Conservation (phyloP, 2,113 vertebrate genomes). For the Scomber scombrus region DNA sequence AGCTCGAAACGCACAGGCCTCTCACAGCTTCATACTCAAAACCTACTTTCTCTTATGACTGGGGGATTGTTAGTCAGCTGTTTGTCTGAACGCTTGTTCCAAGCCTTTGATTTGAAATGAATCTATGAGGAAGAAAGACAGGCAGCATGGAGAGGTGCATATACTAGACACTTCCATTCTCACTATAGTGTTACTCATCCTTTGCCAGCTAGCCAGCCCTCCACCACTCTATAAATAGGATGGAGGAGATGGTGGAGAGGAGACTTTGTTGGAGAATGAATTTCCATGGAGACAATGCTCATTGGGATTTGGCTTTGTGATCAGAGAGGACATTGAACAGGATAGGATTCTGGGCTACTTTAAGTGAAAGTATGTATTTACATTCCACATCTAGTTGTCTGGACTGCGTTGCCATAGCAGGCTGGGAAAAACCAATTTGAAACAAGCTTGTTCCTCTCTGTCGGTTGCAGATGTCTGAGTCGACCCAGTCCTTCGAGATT, state of each 20-base stretch:
- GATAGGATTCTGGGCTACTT: slow-evolving; percentile 27
- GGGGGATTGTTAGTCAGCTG: slow-evolving; percentile 50
- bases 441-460: slow-evolving; percentile 6
- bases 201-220: slow-evolving; percentile 53
- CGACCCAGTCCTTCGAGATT: background rate
- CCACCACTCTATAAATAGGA: slow-evolving; percentile 76
- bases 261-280: slow-evolving; percentile 63
- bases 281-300: slow-evolving; percentile 76
- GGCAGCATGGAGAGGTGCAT: slow-evolving; percentile 30
- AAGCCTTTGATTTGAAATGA: slow-evolving; percentile 60
- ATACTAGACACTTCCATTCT: slow-evolving; percentile 67
- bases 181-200: slow-evolving; percentile 65
- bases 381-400: slow-evolving; percentile 11
- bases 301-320: slow-evolving; percentile 22
- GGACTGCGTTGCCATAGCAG: slow-evolving; percentile 21
- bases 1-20: slow-evolving; percentile 17
- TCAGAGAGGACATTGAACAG: slow-evolving; percentile 18
- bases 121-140: slow-evolving; percentile 6
- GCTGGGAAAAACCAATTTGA: background rate
- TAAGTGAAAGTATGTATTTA: slow-evolving; percentile 32
- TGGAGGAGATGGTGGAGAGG: slow-evolving; percentile 58
- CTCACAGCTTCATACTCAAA: slow-evolving; percentile 28
- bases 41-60: slow-evolving; percentile 17
- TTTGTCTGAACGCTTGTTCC: slow-evolving; percentile 39
- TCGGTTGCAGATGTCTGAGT: slow-evolving; percentile 9